These are phyloP conservation scores for Ectemnius lituratus DNA, from an alignment of 2,888 invertebrate species.

Conservation along the genomic window DNA sequence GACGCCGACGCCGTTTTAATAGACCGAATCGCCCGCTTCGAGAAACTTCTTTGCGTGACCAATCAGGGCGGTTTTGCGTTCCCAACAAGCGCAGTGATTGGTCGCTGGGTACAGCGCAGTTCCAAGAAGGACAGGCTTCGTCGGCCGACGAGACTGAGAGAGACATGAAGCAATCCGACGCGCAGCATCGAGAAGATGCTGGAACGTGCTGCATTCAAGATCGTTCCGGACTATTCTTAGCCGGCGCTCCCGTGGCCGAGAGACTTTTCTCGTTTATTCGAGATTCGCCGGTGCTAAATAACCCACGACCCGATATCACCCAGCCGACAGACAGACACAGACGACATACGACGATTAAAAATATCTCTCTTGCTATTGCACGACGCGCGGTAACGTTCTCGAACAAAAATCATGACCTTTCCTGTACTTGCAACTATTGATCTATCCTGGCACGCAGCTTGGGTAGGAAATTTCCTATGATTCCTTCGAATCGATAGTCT, in stretches of 20 bases:
- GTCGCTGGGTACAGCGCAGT: not conserved
- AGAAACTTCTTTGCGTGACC: constrained; percentile 56
- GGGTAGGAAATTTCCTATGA: too few species aligned
- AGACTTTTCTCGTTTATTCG: constrained; percentile 28
- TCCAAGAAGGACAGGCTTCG: too few species aligned
- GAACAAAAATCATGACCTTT: not conserved
- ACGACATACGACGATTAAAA: not conserved
- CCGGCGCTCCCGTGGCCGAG: not conserved
- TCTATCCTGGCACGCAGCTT: too few species aligned
- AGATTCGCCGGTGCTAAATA: constrained; percentile 15
- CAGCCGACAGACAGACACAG: not conserved
- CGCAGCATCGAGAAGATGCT: constrained; percentile 29
- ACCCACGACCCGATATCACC: not conserved
- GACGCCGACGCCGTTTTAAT: constrained; percentile 46
- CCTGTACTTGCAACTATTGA: not conserved
- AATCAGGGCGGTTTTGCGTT: constrained; percentile 31
- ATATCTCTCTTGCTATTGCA: not conserved
- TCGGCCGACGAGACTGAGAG: not conserved
- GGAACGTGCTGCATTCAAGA: constrained; percentile 28
- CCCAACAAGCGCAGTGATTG: constrained; percentile 12
- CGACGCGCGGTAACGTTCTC: not conserved
- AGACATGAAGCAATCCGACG: constrained; percentile 6
- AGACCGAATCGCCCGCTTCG: constrained; percentile 54
- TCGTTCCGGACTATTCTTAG: constrained; percentile 47
- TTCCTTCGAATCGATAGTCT: too few species aligned